Base-by-base conservation (phyloP, 2,113 vertebrate species). In the Tetrao urogallus region DNA sequence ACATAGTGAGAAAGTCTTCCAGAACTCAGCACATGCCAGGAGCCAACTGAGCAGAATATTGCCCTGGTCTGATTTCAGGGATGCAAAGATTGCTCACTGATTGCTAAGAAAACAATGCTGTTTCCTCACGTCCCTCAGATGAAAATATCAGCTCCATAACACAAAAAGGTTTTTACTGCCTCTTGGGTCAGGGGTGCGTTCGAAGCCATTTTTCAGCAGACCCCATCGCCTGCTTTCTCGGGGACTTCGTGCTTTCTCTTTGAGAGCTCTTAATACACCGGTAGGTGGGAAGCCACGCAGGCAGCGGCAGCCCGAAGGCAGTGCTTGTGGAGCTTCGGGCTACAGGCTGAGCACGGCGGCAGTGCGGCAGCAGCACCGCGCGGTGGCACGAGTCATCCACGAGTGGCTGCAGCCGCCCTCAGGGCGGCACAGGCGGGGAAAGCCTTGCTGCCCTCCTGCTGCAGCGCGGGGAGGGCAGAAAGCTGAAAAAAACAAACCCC, bases 201-300 rank as follows among this genome's bases (percentile, higher is more conserved):
- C 1, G 1, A 64, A 5, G 13, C 38, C 36, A 57, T 21, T 32
- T 32, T 67, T 30, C 3, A 7, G 48, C n/a, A 66, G 14, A 30
- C 9, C 30, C 19, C 61, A 52, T 10, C 14, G 1, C 13, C 32
- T 8, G 6, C 38, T 30, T 65, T n/a, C 40, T 43, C 4, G 52
- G 25, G 17, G 24, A 0, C 25, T 8, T 3, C 3, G 24, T 21
- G 2, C 25, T 56, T 66, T 52, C 25, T 24, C 64, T 6, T 34
- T 1, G 8, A n/a, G 47, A 18, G 25, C 6, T 71, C 52, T 36
- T 2, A 27, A 3, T 1, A n/a, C 0, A 0, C 21, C 4, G n/a
- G 1, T 13, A 2, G 1, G 0, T 0, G 43, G 52, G 56, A 54
- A 54, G 64, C 66, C 50, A 3, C 14, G 70, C 72, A 32, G 48